Conservation (phyloP, 2,113 vertebrate genomes). For the Anoplopoma fimbria region DNA sequence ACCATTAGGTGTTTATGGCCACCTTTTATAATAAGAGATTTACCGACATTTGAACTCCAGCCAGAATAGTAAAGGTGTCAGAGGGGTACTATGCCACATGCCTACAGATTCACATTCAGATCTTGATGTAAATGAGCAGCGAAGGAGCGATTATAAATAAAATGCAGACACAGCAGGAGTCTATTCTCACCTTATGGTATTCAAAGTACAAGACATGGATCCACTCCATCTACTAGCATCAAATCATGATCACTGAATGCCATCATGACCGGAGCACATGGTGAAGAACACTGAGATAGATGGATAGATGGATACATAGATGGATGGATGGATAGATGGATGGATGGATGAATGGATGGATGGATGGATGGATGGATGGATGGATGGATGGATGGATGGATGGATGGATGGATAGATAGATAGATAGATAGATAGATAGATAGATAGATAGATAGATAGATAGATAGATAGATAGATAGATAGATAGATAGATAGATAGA, state of each 20-base stretch:
- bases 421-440: no score
- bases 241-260: slow-evolving; percentile 45
- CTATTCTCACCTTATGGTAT: slow-evolving; percentile 26
- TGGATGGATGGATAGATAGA: no score
- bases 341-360: neutral
- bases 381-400: neutral
- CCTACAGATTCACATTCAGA: slow-evolving; percentile 55
- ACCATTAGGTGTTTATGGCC: slow-evolving; percentile 79
- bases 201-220: slow-evolving; percentile 44
- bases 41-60: slow-evolving; percentile 68
- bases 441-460: slow-evolving; percentile 28
- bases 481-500: neutral
- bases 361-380: neutral
- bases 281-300: slow-evolving; percentile 9
- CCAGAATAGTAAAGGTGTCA: slow-evolving; percentile 73
- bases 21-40: slow-evolving; percentile 76
- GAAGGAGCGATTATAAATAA: slow-evolving; percentile 36
- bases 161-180: slow-evolving; percentile 38
- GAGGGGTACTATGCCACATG: slow-evolving; percentile 41
- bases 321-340: neutral
- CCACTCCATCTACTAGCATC: slow-evolving; percentile 43
- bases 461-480: neutral
- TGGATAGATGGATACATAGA: neutral
- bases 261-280: slow-evolving; percentile 15
- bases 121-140: slow-evolving; percentile 46